These are phyloP conservation scores for Pipistrellus pygmaeus DNA, from an alignment of 2,797 vertebrate species.

Conservation along the genomic window DNA sequence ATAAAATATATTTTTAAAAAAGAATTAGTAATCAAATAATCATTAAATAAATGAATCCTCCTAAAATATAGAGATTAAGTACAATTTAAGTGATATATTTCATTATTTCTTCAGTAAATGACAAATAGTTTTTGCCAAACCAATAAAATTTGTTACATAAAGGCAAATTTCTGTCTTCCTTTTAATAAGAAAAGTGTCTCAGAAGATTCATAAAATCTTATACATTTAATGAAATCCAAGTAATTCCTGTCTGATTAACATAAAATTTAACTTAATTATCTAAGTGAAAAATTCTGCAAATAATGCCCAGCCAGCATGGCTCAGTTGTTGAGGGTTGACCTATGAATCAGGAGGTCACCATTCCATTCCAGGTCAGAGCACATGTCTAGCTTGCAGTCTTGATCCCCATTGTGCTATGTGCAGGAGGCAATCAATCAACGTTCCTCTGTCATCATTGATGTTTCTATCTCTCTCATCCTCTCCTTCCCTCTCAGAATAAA, in stretches of 20 bases:
- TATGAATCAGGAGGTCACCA: too few species aligned
- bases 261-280: background rate
- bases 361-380: too few species aligned
- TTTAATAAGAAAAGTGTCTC: background rate
- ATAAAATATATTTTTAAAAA: background rate
- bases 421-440: too few species aligned
- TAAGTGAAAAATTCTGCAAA: background rate
- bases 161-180: background rate
- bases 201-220: background rate
- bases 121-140: background rate
- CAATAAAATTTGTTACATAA: background rate
- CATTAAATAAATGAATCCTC: background rate
- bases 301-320: too few species aligned
- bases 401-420: too few species aligned
- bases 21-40: background rate
- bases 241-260: slow-evolving; percentile 4
- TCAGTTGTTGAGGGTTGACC: too few species aligned
- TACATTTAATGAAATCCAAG: background rate
- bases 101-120: slow-evolving; percentile 17
- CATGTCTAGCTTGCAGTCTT: too few species aligned
- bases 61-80: background rate
- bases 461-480: too few species aligned
- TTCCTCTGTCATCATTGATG: too few species aligned
- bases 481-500: too few species aligned
- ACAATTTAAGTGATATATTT: background rate